Percentiles rank a stretch among this genome's conserved stretches.
phyloP scores from a whole-genome alignment of 1,140 invertebrate genomes.

The Drosophila bipectinata region DNA sequence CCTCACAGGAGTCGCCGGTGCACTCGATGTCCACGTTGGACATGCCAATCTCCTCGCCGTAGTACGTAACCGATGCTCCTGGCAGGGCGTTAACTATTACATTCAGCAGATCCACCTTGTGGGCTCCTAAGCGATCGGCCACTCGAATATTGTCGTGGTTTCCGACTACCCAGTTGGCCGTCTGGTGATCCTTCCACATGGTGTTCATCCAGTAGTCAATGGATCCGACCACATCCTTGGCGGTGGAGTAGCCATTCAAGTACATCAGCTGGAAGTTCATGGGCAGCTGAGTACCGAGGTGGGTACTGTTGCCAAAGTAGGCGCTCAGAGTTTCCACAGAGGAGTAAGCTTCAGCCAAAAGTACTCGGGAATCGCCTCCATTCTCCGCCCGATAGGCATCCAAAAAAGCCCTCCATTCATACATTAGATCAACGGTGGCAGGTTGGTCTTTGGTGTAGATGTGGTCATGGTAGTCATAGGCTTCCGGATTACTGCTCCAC shows the following conservation, averaged over 20 bases:
- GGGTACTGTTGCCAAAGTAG: slow-evolving; percentile 85
- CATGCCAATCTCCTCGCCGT: slow-evolving; percentile 94
- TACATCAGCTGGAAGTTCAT: slow-evolving; percentile 86
- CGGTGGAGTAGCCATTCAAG: slow-evolving; percentile 79
- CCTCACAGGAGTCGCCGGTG: slow-evolving; percentile 83
- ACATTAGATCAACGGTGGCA: slow-evolving; percentile 85
- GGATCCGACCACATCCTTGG: slow-evolving; percentile 76
- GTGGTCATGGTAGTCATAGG: slow-evolving; percentile 85
- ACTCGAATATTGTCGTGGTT: slow-evolving; percentile 88
- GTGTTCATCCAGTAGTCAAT: slow-evolving; percentile 84
- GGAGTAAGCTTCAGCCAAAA: slow-evolving; percentile 89
- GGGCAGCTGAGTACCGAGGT: slow-evolving; percentile 85
- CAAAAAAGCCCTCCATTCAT: slow-evolving; percentile 85
- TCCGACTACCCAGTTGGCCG: slow-evolving; percentile 85
- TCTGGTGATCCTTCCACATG: slow-evolving; percentile 84
- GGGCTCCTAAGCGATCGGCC: slow-evolving; percentile 85
- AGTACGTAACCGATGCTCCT: slow-evolving; percentile 90
- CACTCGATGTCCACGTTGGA: slow-evolving; percentile 86
- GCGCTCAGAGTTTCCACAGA: slow-evolving; percentile 84
- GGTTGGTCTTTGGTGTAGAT: slow-evolving; percentile 85
- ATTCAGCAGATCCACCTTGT: slow-evolving; percentile 87
- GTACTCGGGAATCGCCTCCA: slow-evolving; percentile 85
- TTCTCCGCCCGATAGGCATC: slow-evolving; percentile 83
- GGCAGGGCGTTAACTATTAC: slow-evolving; percentile 89
- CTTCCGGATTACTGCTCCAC: slow-evolving; percentile 65